Conservation (phyloP, 2,797 vertebrate species). For the Sylvilagus floridanus region DNA sequence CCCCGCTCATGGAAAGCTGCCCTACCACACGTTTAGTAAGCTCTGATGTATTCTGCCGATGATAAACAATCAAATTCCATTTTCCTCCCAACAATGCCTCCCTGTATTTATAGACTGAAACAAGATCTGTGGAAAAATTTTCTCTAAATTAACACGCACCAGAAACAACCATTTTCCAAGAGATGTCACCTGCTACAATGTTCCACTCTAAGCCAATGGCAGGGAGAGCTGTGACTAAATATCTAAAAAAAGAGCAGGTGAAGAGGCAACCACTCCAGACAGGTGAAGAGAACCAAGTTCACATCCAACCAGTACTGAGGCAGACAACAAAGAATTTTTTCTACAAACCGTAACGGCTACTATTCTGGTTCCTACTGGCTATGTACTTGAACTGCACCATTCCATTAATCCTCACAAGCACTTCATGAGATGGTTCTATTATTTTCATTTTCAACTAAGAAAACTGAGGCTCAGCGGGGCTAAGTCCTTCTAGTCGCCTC, state of each 20-base stretch:
- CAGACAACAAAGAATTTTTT: not conserved
- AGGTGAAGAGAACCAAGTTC: not conserved
- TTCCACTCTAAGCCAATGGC: not conserved
- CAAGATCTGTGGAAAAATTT: not conserved
- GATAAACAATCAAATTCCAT: constrained; percentile 20
- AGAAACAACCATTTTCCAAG: not conserved
- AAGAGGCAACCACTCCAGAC: not conserved
- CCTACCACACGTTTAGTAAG: not conserved
- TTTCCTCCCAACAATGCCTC: not conserved
- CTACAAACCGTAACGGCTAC: not conserved
- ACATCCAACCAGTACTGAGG: not conserved
- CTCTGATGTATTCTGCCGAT: constrained; percentile 5
- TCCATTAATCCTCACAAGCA: not conserved
- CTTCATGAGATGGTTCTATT: not conserved
- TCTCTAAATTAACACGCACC: not conserved
- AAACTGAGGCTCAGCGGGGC: not conserved
- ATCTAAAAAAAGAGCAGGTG: not conserved
- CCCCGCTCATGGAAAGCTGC: not conserved
- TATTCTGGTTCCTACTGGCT: not conserved
- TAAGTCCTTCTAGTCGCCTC: not conserved
- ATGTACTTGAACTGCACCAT: not conserved
- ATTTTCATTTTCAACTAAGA: not conserved
- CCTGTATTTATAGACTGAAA: constrained; percentile 4
- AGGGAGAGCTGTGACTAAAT: not conserved
- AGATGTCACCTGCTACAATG: not conserved